These are phyloP conservation scores for Intoshia linei DNA, from an alignment of 1,140 invertebrate genomes.

Conservation along the genomic window DNA sequence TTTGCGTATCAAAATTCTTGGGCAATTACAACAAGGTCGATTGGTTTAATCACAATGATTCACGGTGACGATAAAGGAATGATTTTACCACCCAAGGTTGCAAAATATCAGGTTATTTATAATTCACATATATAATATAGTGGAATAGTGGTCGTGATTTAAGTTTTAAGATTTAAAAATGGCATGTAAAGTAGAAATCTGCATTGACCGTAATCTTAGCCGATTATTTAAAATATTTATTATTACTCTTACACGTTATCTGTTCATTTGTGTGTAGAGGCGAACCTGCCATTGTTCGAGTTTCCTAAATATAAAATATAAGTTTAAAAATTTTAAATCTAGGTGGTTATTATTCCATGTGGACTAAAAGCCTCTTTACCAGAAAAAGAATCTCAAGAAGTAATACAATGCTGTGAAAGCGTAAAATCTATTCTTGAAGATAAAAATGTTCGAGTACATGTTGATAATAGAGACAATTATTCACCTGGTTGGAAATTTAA, in stretches of 20 bases:
- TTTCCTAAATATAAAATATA: too few species aligned
- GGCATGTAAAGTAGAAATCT: too few species aligned
- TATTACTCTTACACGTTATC: too few species aligned
- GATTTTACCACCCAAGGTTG: conserved; percentile 64
- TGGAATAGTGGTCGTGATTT: too few species aligned
- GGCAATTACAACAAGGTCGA: conserved; percentile 78
- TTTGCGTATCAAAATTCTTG: conserved; percentile 88
- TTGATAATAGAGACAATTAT: conserved; percentile 70
- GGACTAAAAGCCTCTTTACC: conserved; percentile 52
- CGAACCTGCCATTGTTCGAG: too few species aligned
- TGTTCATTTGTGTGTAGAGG: too few species aligned
- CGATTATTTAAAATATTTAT: too few species aligned
- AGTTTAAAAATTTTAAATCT: conserved; percentile 3
- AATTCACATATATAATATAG: too few species aligned
- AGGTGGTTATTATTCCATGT: conserved; percentile 64
- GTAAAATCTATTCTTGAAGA: conserved; percentile 23
- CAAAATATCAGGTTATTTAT: conserved; percentile 39
- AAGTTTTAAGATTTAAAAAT: too few species aligned
- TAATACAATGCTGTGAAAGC: conserved; percentile 37
- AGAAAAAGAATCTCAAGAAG: conserved; percentile 32
- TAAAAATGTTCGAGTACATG: conserved; percentile 31
- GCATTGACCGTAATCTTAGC: too few species aligned
- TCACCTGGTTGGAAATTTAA: conserved; percentile 99
- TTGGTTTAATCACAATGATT: conserved; percentile 71
- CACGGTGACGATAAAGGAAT: conserved; percentile 84